Conservation (phyloP, 2,113 vertebrate species). For the Cromileptes altivelis region DNA sequence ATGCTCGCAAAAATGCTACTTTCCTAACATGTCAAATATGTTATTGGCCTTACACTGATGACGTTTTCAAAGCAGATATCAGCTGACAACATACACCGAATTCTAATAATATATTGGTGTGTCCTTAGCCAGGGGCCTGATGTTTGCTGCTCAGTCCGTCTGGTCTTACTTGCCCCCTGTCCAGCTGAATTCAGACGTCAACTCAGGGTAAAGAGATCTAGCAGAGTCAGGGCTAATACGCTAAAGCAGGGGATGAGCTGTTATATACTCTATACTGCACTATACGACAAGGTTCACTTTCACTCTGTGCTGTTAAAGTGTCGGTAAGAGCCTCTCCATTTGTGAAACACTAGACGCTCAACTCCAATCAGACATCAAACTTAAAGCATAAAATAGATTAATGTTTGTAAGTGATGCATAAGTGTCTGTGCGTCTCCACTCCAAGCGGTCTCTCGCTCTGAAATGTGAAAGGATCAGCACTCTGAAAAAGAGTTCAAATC, state of each 20-base stretch:
- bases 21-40: neutral
- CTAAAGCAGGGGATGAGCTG: conserved; percentile 2
- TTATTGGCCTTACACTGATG: neutral
- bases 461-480: neutral
- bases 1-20: neutral
- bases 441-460: neutral
- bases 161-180: neutral
- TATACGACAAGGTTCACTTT: neutral
- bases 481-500: neutral
- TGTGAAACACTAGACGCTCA: conserved; percentile 26
- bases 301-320: conserved; percentile 1
- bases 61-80: neutral
- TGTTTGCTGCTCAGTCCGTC: neutral
- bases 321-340: conserved; percentile 28
- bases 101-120: neutral
- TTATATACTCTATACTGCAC: neutral
- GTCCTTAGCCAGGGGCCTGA: neutral
- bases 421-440: neutral
- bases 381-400: conserved; percentile 14
- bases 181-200: conserved; percentile 1
- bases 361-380: conserved; percentile 1
- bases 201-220: neutral
- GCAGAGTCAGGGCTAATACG: neutral
- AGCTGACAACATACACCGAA: neutral
- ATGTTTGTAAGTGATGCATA: conserved; percentile 10